Base-by-base conservation (phyloP, 1,140 invertebrate genomes). In the Drosophila mayri region DNA sequence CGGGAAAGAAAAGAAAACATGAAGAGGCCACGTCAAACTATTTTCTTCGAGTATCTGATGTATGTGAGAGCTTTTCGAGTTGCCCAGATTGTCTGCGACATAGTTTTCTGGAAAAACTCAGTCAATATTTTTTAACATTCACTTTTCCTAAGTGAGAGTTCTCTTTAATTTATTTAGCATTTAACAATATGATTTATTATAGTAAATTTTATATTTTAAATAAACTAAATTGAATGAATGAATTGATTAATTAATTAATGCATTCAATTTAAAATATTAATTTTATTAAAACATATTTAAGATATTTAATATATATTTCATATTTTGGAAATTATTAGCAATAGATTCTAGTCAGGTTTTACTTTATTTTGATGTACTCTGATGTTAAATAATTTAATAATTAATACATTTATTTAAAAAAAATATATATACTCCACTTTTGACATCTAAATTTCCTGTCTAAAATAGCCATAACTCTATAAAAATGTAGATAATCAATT, bases 401-500 rank as follows among this genome's bases (percentile, higher is more conserved):
- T 28, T 10, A 1, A 4, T 18, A 4, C 18, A 18, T 18, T n/a
- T 20, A 20, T 43, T n/a, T 3, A 41, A 6, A 40, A 40, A 25
- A 25, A 4, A n/a, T 6, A n/a, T 3, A n/a, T n/a, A 28, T 11
- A 18, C 25, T 49, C 4, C 4, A 30, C 3, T 14, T 54, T 0
- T 4, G 4, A 10, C 18, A 20, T 52, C 16, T 22, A 0, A 10
- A 22, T 37, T 38, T 54, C 22, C 20, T 11, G 6, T 4, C 11
- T 30, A 35, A 52, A 30, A 30, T 30, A 16, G 4, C 5, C 25
- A 30, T 7, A n/a, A 30, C 10, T 54, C 49, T 38, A 14, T 3
- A 14, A n/a, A 60, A 60, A 41, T 63, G 22, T 28, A 41, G 18
- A 61, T 59, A 64, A 64, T 64, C 62, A 64, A 64, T 61, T 64